phyloP scores from a whole-genome alignment of 2,888 invertebrate species.

The Sceliomorpha sp. region DNA sequence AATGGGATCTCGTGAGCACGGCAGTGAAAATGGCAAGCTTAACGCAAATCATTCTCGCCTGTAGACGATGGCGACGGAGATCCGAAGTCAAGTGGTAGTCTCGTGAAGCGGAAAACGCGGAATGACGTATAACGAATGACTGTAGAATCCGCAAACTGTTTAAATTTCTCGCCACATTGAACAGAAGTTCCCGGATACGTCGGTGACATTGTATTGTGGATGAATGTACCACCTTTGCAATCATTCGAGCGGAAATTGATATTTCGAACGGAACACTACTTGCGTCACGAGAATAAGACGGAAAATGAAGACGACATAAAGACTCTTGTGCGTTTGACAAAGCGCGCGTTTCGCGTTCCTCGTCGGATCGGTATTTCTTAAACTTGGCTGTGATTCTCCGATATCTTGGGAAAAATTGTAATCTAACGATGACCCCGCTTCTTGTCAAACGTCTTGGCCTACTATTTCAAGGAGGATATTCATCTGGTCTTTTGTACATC shows the following conservation, averaged over 20 bases:
- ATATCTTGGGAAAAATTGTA: too few relatives aligned
- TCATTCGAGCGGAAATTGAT: conserved; percentile 39
- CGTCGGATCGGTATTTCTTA: too few relatives aligned
- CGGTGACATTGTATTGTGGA: conserved; percentile 26
- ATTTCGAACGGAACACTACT: conserved; percentile 45
- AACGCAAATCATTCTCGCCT: conserved; percentile 40
- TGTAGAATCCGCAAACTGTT: conserved; percentile 48
- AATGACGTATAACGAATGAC: conserved; percentile 50
- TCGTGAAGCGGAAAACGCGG: conserved; percentile 38
- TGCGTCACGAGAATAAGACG: neutral
- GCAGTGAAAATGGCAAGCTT: conserved; percentile 36
- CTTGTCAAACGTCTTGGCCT: too few relatives aligned
- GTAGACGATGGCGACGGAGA: conserved; percentile 30
- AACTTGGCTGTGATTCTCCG: too few relatives aligned
- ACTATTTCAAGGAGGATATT: too few relatives aligned
- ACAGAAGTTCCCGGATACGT: conserved; percentile 36
- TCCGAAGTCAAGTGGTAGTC: conserved; percentile 34
- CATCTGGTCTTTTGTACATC: too few relatives aligned
- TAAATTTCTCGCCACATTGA: conserved; percentile 50
- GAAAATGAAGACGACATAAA: conserved; percentile 14
- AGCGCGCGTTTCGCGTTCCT: neutral
- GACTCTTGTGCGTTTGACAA: conserved; percentile 7
- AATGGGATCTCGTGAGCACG: conserved; percentile 24
- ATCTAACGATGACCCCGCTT: too few relatives aligned
- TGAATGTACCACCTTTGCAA: conserved; percentile 35